phyloP scores from a whole-genome alignment of 2,797 vertebrate genomes.

The Pygocentrus nattereri region DNA sequence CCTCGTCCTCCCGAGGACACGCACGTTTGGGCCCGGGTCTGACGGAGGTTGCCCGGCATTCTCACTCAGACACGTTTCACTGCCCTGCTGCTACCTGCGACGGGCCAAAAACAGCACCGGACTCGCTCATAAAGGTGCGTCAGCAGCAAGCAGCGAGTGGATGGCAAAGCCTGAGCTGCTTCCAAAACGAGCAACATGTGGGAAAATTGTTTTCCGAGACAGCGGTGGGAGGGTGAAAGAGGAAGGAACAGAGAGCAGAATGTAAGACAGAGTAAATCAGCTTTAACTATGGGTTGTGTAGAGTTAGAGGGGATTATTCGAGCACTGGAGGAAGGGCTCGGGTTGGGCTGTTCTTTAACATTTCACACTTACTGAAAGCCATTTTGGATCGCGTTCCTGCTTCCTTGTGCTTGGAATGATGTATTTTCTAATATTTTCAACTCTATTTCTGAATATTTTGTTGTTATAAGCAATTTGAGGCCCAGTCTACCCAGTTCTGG shows the following conservation, averaged over 20 bases:
- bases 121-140: constrained; percentile 61
- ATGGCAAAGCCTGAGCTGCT: constrained; percentile 57
- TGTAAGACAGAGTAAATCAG: constrained; percentile 7
- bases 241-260: neutral
- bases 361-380: constrained; percentile 7
- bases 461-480: neutral
- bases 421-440: neutral
- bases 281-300: neutral
- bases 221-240: constrained; percentile 38
- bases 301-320: neutral
- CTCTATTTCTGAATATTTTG: neutral
- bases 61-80: constrained; percentile 69
- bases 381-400: neutral
- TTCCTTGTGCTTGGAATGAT: neutral
- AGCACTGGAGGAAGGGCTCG: neutral
- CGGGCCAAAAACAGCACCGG: constrained; percentile 74
- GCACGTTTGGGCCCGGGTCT: constrained; percentile 2
- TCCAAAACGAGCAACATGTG: constrained; percentile 6
- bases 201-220: constrained; percentile 56
- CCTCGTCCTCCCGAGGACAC: constrained; percentile 20
- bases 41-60: constrained; percentile 46
- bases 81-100: constrained; percentile 52
- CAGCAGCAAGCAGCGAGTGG: constrained; percentile 61
- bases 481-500: neutral
- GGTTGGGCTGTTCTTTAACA: neutral